Conservation (phyloP, 2,113 vertebrate species). For the Daphoenositta chrysoptera region DNA sequence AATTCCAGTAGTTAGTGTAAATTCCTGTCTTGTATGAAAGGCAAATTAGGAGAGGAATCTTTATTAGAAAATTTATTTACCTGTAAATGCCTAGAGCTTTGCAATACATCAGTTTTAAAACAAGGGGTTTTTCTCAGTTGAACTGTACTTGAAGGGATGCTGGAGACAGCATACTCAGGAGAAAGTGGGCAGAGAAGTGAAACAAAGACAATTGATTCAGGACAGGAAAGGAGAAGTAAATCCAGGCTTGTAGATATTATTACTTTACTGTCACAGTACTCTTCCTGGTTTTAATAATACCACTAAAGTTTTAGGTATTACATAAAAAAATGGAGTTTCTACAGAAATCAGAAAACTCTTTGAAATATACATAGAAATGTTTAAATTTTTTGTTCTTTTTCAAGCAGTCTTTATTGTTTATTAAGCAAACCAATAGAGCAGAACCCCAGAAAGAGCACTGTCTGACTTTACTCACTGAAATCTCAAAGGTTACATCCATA, state of each 20-base stretch:
- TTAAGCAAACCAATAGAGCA: neutral
- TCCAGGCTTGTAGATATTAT: neutral
- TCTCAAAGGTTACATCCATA: neutral
- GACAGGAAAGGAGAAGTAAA: neutral
- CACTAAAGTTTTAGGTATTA: neutral
- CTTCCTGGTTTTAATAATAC: neutral
- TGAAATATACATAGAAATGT: neutral
- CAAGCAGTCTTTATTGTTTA: too few species aligned
- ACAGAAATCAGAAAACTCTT: neutral
- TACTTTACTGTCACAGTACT: neutral
- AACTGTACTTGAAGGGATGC: neutral
- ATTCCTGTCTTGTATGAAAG: neutral
- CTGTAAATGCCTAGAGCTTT: neutral
- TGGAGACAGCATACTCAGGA: neutral
- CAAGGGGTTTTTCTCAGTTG: neutral
- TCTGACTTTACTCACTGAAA: neutral
- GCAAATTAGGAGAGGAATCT: neutral
- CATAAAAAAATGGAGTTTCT: neutral
- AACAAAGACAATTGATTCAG: neutral
- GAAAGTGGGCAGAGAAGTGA: neutral
- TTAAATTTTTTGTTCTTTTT: neutral
- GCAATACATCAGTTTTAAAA: neutral
- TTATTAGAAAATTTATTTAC: neutral
- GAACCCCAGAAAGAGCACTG: neutral
- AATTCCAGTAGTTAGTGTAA: neutral